These are phyloP conservation scores for Smittia sp. DNA, from an alignment of 2,888 invertebrate genomes.

Conservation along the genomic window DNA sequence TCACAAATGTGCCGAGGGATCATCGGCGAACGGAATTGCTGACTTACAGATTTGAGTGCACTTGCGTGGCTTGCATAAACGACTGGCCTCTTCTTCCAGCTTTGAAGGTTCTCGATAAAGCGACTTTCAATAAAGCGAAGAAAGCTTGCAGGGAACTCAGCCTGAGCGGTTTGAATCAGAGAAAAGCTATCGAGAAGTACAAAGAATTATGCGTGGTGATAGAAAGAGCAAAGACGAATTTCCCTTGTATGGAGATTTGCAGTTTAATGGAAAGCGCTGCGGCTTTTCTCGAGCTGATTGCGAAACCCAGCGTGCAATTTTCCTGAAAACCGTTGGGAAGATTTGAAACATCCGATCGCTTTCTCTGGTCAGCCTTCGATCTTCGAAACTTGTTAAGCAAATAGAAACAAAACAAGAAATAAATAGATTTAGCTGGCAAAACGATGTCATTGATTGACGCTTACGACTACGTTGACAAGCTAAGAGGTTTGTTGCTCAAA, in stretches of 20 bases:
- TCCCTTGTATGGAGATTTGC: constrained; percentile 11
- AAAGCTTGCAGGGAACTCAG: constrained; percentile 7
- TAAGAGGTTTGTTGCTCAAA: not conserved
- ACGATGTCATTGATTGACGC: not conserved
- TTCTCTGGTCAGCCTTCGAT: not conserved
- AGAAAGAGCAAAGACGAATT: not conserved
- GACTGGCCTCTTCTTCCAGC: constrained; percentile 61
- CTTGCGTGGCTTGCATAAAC: constrained; percentile 69
- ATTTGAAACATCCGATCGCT: not conserved
- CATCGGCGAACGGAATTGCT: constrained; percentile 61
- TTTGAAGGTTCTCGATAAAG: constrained; percentile 10
- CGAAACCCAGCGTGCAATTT: not conserved
- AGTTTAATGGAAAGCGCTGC: constrained; percentile 17
- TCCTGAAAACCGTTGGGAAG: not conserved
- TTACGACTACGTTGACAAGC: not conserved
- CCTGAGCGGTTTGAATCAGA: not conserved
- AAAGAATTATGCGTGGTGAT: not conserved
- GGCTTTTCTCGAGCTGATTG: not conserved
- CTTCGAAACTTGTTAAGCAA: too few species aligned
- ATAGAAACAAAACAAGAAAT: not conserved
- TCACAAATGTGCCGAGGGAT: constrained; percentile 60
- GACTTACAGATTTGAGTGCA: constrained; percentile 74
- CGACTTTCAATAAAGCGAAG: not conserved
- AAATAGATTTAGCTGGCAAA: not conserved
- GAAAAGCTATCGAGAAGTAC: constrained; percentile 3